Evolutionary conservation across 2,888 invertebrate species (phyloP), one percentile per base, ranked within the genome.

Genomic region (Bombylius major): DNA sequence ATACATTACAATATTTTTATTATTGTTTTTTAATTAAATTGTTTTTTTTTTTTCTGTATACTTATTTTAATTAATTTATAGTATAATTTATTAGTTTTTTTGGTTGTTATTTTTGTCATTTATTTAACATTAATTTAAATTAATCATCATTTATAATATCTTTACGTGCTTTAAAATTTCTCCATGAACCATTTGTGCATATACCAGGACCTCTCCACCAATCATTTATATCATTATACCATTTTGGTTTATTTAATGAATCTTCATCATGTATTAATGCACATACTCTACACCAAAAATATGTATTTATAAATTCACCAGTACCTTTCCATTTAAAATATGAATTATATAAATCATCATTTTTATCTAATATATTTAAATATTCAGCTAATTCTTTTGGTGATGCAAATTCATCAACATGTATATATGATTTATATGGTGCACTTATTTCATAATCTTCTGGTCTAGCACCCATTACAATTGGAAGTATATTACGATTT

Each of bases 271-370:
- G 79, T 45, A 80, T 66, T 57, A 79, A 70, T 47, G 80, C 76
- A 66, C 84, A 84, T 1, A 84, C 72, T 8, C 84, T 76, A 66
- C 84, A 84, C 79, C 82, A 82, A 69, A 80, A 83, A 72, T 84
- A 92, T 32, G 97, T 97, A 75, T 98, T 95, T 66, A 97, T 89
- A 70, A 97, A 94, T 71, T 93, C 89, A 3, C 97, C 97, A 1
- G 92, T 93, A 51, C 90, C 91, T 77, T 90, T 89, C 93, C 93
- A 94, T 64, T 82, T 83, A 73, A 96, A 96, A 73, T 97, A 97
- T 36, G 92, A 88, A 74, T 97, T 96, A 74, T 96, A 97, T 4
- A 92, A 78, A 48, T 83, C 83, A 69, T 95, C 92, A 72, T 97
- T 88, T 61, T 82, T 79, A 71, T 95, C 94, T 56, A 97, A 78